phyloP scores from a whole-genome alignment of 2,797 vertebrate species.

The Anabacerthia variegaticeps region DNA sequence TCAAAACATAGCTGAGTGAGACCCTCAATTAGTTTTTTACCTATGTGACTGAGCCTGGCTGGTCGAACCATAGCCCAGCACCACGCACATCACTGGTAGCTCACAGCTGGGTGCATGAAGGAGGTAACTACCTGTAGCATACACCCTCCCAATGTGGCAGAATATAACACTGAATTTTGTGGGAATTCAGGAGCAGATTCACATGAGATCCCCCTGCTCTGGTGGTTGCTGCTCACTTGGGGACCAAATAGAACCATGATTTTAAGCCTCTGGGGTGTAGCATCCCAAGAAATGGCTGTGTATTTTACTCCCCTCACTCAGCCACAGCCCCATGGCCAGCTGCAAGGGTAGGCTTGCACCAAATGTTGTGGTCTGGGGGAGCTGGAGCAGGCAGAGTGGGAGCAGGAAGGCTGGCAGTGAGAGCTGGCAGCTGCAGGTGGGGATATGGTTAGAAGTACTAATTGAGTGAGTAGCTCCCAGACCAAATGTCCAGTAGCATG shows the following conservation, averaged over 20 bases:
- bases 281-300: neutral
- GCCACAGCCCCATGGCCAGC: neutral
- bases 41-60: neutral
- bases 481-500: neutral
- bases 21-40: neutral
- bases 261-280: neutral
- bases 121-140: neutral
- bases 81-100: rapidly evolving
- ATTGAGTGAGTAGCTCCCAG: neutral
- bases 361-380: neutral
- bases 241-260: neutral
- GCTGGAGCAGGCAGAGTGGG: neutral
- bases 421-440: neutral
- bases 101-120: neutral
- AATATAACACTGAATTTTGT: neutral
- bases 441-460: neutral
- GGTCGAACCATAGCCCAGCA: neutral
- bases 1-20: neutral
- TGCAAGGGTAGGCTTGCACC: neutral
- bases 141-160: neutral
- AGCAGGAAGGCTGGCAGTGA: neutral
- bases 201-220: neutral
- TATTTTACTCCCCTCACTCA: neutral
- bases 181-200: neutral
- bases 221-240: neutral